These are phyloP conservation scores for Rattus rattus DNA, from an alignment of 2,113 vertebrate species.

Conservation along the genomic window DNA sequence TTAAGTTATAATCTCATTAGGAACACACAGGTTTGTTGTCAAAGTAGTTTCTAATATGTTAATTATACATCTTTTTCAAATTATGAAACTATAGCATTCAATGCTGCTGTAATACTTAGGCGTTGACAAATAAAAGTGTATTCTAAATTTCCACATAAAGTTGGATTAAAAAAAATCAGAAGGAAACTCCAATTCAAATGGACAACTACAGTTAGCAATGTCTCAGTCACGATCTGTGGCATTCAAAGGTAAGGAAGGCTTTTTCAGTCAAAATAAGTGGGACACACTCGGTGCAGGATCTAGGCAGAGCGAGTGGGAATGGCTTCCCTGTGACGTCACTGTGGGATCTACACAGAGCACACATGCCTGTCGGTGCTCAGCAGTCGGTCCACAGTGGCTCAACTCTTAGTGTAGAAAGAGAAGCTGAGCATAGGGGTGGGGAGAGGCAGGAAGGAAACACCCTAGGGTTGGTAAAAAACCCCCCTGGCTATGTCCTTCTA, in stretches of 20 bases:
- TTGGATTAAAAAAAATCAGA: slow-evolving; percentile 31
- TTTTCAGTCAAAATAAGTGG: slow-evolving; percentile 40
- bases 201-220: slow-evolving; percentile 28
- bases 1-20: slow-evolving; percentile 51
- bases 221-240: slow-evolving; percentile 38
- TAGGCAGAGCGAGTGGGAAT: not conserved
- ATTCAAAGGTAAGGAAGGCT: slow-evolving; percentile 10
- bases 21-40: slow-evolving; percentile 40
- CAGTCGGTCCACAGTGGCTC: not conserved
- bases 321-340: not conserved
- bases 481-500: not conserved
- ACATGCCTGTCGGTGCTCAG: not conserved
- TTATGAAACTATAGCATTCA: slow-evolving; percentile 56
- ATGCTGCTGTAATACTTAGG: slow-evolving; percentile 25
- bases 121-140: slow-evolving; percentile 60
- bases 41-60: slow-evolving; percentile 62
- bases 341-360: not conserved
- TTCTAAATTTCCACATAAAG: slow-evolving; percentile 59
- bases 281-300: slow-evolving; percentile 18
- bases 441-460: not conserved
- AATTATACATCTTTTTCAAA: slow-evolving; percentile 61
- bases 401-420: not conserved
- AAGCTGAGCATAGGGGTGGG: not conserved
- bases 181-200: slow-evolving; percentile 59
- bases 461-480: not conserved